Conservation (phyloP, 2,888 invertebrate genomes). For the Phengaris alcon region DNA sequence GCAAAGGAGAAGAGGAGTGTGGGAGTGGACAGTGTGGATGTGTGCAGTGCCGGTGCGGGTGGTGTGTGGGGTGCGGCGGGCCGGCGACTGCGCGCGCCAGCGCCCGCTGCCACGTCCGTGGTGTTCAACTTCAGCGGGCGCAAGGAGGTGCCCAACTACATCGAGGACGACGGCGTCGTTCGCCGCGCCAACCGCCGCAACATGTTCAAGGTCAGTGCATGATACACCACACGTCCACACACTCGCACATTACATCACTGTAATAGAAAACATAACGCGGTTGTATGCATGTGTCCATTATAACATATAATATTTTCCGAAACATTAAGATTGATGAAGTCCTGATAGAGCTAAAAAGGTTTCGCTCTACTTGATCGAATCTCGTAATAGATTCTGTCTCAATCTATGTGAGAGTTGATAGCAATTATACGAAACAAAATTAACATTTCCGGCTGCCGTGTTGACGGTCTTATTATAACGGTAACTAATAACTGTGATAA, state of each 20-base stretch:
- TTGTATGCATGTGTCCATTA: too few species aligned
- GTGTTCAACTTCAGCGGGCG: conserved; percentile 93
- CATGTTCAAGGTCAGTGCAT: conserved; percentile 84
- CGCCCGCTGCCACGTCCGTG: conserved; percentile 82
- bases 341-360: too few species aligned
- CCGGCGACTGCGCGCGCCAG: conserved; percentile 48
- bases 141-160: conserved; percentile 93
- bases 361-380: neutral
- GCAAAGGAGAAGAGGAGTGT: conserved; percentile 45
- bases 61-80: conserved; percentile 43
- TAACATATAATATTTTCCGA: too few species aligned
- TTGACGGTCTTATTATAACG: too few species aligned
- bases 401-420: neutral
- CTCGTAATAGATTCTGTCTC: neutral
- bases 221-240: neutral
- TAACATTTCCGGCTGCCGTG: neutral
- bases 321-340: too few species aligned
- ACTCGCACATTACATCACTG: too few species aligned
- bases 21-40: conserved; percentile 40
- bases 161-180: conserved; percentile 91
- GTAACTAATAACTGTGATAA: too few species aligned
- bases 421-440: neutral
- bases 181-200: conserved; percentile 83
- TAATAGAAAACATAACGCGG: too few species aligned
- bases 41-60: conserved; percentile 38